Conservation (phyloP, 2,888 invertebrate species). For the Acrobasis repandana region DNA sequence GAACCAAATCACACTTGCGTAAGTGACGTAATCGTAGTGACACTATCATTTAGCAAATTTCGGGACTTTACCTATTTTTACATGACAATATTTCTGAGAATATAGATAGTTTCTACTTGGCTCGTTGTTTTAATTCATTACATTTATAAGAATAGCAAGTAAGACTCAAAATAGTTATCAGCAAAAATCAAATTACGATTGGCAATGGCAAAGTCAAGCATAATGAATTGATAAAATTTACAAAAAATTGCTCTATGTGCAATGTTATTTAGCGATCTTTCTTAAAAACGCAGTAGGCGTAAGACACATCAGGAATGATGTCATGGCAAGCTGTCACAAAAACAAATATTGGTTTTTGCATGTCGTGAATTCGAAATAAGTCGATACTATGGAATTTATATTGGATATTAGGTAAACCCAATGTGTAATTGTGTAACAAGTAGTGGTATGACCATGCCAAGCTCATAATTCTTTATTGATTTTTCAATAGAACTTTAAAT, state of each 20-base stretch:
- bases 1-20: slow-evolving; percentile 47
- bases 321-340: neutral
- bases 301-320: slow-evolving; percentile 13
- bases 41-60: slow-evolving; percentile 38
- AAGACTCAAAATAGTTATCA: neutral
- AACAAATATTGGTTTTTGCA: slow-evolving; percentile 1
- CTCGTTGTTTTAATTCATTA: neutral
- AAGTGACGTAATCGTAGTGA: slow-evolving; percentile 56
- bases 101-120: neutral
- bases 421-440: neutral
- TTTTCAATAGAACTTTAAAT: neutral
- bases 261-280: neutral
- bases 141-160: neutral
- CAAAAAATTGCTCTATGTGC: neutral
- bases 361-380: neutral
- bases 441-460: neutral
- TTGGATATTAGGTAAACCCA: neutral
- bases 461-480: neutral
- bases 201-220: neutral
- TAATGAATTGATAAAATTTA: neutral
- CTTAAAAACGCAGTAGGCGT: slow-evolving; percentile 10
- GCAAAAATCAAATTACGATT: neutral
- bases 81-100: neutral
- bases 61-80: slow-evolving; percentile 1
- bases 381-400: neutral